Evolutionary conservation across 2,113 vertebrate genomes (phyloP), one percentile per base, ranked within the genome.

Genomic region (Lutjanus erythropterus): DNA sequence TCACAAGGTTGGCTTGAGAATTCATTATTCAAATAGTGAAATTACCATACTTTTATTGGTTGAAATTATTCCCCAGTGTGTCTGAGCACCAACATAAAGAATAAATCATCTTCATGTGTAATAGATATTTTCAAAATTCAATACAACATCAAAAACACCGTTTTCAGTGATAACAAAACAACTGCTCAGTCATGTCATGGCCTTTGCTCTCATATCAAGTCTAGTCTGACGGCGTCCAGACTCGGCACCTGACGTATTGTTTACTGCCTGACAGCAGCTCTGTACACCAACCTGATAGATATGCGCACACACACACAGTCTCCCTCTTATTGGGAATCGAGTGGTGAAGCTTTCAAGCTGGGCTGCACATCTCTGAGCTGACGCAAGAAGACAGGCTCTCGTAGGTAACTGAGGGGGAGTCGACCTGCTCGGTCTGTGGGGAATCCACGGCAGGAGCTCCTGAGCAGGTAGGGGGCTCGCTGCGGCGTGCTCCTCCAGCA

Each of bases 381-480:
- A 90, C 37, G 33, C 3, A 6, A 81, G 69, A 44, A 86, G 90
- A 91, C 85, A 82, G 86, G 46, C 73, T 79, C 49, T 64, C 31
- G 49, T 50, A 62, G 53, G 75, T 76, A 83, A 83, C 44, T 2
- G 19, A 59, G 62, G 61, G 72, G 73, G 73, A 37, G 61, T 79
- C 29, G 72, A 52, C 46, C 9, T 7, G 46, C 58, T 62, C 4
- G 15, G 78, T 55, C 82, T 70, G 80, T 42, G 58, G 87, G 79
- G 89, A 80, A 60, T 86, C 75, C 27, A 65, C 35, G 4, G 46
- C 77, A 39, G 80, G 85, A 72, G 88, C 53, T 72, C 68, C 27
- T 0, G 9, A 49, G 39, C 60, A 55, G 70, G 83, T 44, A 49
- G 64, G 75, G 72, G 67, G 69, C 31, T 75, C 55, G 5, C 52